Base-by-base conservation (phyloP, 2,888 invertebrate species). In the Leptodirus hochenwartii region DNA sequence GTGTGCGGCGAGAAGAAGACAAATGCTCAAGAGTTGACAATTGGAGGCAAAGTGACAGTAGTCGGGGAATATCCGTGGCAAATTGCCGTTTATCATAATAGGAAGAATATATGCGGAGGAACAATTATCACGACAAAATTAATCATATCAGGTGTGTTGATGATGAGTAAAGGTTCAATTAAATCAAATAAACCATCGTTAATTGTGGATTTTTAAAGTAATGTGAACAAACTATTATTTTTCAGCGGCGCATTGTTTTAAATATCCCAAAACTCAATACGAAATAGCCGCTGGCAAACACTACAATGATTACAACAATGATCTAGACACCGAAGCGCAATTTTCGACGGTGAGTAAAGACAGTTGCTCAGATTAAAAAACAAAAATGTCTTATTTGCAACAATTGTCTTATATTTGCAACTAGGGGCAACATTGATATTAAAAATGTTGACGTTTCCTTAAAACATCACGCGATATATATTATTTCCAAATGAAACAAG, bases 31-130 rank as follows among this genome's bases (percentile, higher is more conserved):
- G 34, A 43, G n/a, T 32, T 52, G 15, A 38, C 50, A 6, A 43
- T 52, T 10, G 41, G 41, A 15, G 50, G 49, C 4, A 16, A 30
- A 16, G 30, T 13, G 10, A 47, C 47, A 0, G 39, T 38, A 25
- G 39, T 36, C 34, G 51, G 49, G 4, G 38, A 45, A 23, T 53
- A 48, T 33, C 53, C 53, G 11, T 53, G 53, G 53, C 44, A 47
- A 10, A 39, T 44, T 5, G 51, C 47, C 3, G 17, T 53, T 26
- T 52, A 46, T 32, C 32, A 31, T 12, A 20, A 31, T 12, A 17
- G 17, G 1, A 13, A 17, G 3, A 40, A 43, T 14, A 37, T 42
- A 16, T 52, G 51, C 35, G 51, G 49, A 4, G 53, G 51, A 15
- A 44, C 49, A 2, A 39, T 53, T 11, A 35, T 53, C 11, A 43